Evolutionary conservation across 1,140 invertebrate species (phyloP), one percentile per base, ranked within the genome.

Genomic region (Diuraphis noxia): DNA sequence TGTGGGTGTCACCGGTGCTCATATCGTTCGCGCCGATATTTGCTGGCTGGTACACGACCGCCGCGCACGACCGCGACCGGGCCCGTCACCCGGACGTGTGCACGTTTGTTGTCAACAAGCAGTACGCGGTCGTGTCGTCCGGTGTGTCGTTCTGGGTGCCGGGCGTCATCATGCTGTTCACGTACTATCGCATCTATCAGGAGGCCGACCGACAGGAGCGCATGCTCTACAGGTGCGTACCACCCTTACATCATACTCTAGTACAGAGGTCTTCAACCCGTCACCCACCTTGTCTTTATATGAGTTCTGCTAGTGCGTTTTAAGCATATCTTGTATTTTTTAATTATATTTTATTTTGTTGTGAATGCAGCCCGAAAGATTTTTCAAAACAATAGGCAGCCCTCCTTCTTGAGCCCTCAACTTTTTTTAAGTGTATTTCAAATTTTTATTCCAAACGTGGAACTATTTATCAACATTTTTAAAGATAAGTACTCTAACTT

Each of bases 11-110:
- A 87, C 98, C 98, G 1, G 96, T 97, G 4, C 95, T 98, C 56
- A 98, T 99, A 92, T 99, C 98, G 92, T 98, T 99, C 93, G 97
- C 98, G 84, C 98, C 98, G 0, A 98, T 99, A 77, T 99, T 99
- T 93, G 96, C 96, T 93, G 97, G 97, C 9, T 98, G 97, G 97
- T 98, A 98, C 93, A 98, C 97, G 1, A 98, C 97, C 1, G 95
- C 96, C 34, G 96, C 97, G 52, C 96, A 98, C 93, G 94, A 96
- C 90, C 21, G 34, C n/a, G 95, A 95, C 92, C 95, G 96, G 92
- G 94, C 94, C 84, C 93, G 95, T 17, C 95, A 98, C 94, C 97
- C 97, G 4, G 95, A 98, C 93, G 95, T 96, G 43, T 99, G 98
- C 93, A 95, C 95, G 17, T 98, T 98, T 93, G 96, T 97, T 93